These are phyloP conservation scores for Beroe forskalii DNA, from an alignment of 37 sponge, comb jelly and placozoan species.

Conservation along the genomic window DNA sequence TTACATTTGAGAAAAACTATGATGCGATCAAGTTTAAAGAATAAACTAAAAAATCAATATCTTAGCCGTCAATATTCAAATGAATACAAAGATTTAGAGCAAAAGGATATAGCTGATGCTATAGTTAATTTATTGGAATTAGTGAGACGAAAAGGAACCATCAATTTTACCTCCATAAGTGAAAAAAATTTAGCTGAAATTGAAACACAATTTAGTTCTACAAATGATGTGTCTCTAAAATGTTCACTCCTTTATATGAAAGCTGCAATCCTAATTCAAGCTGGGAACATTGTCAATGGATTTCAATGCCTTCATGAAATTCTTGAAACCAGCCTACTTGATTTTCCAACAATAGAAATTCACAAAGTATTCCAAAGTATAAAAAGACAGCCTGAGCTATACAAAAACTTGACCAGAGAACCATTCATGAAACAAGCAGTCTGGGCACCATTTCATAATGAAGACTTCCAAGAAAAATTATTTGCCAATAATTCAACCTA, in stretches of 20 bases:
- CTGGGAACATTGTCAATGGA: neutral
- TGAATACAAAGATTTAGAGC: neutral
- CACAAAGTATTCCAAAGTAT: neutral
- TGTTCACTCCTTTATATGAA: neutral
- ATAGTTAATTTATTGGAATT: neutral
- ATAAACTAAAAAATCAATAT: neutral
- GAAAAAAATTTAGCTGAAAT: neutral
- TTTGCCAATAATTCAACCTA: neutral
- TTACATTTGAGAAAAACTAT: neutral
- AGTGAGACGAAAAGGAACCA: neutral
- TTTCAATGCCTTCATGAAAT: neutral
- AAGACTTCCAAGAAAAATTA: neutral
- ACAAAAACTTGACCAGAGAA: neutral
- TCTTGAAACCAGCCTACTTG: neutral
- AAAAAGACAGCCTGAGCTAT: neutral
- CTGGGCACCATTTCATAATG: slow-evolving; percentile 21
- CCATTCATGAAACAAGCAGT: slow-evolving; percentile 15
- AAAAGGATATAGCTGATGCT: neutral
- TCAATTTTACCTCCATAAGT: neutral
- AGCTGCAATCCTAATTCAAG: neutral
- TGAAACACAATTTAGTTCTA: neutral
- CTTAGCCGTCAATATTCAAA: neutral
- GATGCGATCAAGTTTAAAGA: slow-evolving; percentile 1
- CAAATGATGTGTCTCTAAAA: neutral
- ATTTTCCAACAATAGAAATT: slow-evolving; percentile 13